These are phyloP conservation scores for Geophilus truncorum DNA, from an alignment of 2,888 invertebrate species.

Conservation along the genomic window DNA sequence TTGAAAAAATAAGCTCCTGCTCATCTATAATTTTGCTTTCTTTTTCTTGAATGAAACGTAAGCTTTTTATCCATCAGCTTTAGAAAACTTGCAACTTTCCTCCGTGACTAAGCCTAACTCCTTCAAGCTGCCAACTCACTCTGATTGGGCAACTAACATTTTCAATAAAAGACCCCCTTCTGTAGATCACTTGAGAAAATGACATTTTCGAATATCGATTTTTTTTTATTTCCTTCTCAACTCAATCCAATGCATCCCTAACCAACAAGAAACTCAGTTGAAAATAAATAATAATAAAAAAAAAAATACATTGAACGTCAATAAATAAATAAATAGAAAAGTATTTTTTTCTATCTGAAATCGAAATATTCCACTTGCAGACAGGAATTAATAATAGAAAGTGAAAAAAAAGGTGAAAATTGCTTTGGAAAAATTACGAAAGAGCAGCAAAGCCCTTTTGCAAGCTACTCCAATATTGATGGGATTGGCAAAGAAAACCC, in stretches of 20 bases:
- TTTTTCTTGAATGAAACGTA: not conserved
- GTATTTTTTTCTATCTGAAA: too few species aligned
- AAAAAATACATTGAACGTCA: not conserved
- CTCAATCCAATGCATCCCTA: not conserved
- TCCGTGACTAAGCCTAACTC: conserved; percentile 7
- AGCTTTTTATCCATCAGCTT: conserved; percentile 20
- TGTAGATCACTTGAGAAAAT: conserved; percentile 16
- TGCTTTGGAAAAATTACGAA: not conserved
- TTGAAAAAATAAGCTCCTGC: not conserved
- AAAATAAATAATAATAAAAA: not conserved
- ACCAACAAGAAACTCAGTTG: too few species aligned
- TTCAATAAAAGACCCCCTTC: conserved; percentile 7
- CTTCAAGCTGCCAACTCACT: conserved; percentile 12
- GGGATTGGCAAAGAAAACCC: not conserved
- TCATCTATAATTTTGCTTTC: conserved; percentile 19
- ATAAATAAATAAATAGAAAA: too few species aligned
- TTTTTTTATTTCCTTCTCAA: not conserved
- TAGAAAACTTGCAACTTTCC: conserved; percentile 10
- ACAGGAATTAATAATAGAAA: too few species aligned
- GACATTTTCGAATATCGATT: conserved; percentile 14
- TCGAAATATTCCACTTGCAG: not conserved
- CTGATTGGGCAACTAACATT: conserved; percentile 20
- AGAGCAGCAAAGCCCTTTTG: not conserved
- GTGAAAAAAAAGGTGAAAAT: not conserved
- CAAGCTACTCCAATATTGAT: not conserved